Evolutionary conservation across 2,113 vertebrate species (phyloP).

Genomic region (Sigmodon hispidus): DNA sequence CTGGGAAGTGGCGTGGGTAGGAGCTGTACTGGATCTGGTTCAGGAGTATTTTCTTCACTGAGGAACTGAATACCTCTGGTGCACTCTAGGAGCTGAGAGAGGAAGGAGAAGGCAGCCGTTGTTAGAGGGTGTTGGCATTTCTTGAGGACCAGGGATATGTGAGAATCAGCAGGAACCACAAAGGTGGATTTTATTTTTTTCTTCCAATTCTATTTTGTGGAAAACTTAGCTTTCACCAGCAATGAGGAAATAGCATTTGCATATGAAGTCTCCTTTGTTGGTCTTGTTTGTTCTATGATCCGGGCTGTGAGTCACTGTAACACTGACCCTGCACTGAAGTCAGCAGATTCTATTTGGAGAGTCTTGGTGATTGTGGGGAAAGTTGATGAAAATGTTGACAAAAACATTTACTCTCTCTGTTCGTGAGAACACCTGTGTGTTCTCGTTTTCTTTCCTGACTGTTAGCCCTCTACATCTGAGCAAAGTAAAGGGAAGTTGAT

Average conservation of each 20-base stretch:
- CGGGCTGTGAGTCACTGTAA: constrained; percentile 63
- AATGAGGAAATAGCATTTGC: constrained; percentile 57
- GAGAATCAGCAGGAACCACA: constrained; percentile 8
- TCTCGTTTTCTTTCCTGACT: constrained; percentile 50
- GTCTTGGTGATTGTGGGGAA: constrained; percentile 46
- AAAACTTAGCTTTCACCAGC: constrained; percentile 45
- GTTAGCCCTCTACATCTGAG: not conserved
- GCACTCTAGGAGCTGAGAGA: constrained; percentile 80
- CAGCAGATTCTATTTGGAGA: constrained; percentile 75
- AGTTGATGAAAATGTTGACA: constrained; percentile 64
- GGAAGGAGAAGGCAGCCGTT: constrained; percentile 61
- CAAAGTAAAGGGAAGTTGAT: constrained; percentile 37
- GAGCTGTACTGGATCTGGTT: constrained; percentile 72
- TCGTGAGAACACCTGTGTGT: constrained; percentile 63
- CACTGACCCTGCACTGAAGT: constrained; percentile 64
- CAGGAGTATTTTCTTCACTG: constrained; percentile 77
- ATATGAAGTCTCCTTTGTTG: constrained; percentile 57
- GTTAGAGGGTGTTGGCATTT: constrained; percentile 58
- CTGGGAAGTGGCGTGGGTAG: constrained; percentile 81
- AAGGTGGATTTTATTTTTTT: not conserved
- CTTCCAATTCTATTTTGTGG: not conserved
- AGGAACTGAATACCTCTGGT: constrained; percentile 74
- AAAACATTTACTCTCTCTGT: constrained; percentile 67
- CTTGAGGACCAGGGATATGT: constrained; percentile 27
- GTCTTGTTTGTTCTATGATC: constrained; percentile 66